Evolutionary conservation across 1,140 invertebrate species (phyloP), one percentile per base, ranked within the genome.

Genomic region (Drosophila subobscura): DNA sequence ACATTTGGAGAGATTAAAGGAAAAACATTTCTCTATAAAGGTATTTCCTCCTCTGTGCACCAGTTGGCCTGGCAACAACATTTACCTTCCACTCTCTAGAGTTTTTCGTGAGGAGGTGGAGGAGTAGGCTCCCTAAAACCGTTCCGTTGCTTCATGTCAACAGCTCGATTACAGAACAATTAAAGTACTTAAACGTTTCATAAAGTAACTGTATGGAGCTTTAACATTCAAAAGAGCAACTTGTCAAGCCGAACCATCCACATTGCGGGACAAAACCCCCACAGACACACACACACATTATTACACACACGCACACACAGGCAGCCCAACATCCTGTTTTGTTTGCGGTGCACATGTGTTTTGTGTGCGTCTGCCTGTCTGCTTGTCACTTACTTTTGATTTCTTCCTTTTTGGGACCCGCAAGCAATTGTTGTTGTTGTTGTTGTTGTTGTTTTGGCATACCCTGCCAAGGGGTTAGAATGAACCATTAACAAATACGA

Each of bases 331-430:
- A 50, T 46, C 68, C 79, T 84, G 79, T 83, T 86, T n/a, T 85
- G 80, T 74, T 80, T 85, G 72, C 49, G 83, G 81, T 85, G 81
- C 81, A 85, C 80, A 85, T 85, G 81, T 85, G 81, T 86, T 86
- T 86, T 81, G 75, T 81, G 73, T 85, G 83, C 81, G 81, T 85
- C 81, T 77, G 73, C 60, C 83, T 85, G 81, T 85, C 81, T 70
- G 81, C 73, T 80, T 85, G 81, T 86, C 81, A 88, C 77, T 85
- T 86, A 86, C 81, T 81, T 85, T 85, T 85, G 81, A 88, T 81
- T 85, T 85, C 81, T 78, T 73, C 72, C 64, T 60, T 61, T 41
- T 72, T 58, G 54, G 59, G 41, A 58, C 29, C 22, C 6, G 33
- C 25, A 29, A 4, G 20, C 22, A 22, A 5, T 37, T 16, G 10